Percentiles rank a stretch among this genome's conserved stretches.
Conservation (phyloP, 2,888 invertebrate genomes). For the Drosophila anceps region DNA sequence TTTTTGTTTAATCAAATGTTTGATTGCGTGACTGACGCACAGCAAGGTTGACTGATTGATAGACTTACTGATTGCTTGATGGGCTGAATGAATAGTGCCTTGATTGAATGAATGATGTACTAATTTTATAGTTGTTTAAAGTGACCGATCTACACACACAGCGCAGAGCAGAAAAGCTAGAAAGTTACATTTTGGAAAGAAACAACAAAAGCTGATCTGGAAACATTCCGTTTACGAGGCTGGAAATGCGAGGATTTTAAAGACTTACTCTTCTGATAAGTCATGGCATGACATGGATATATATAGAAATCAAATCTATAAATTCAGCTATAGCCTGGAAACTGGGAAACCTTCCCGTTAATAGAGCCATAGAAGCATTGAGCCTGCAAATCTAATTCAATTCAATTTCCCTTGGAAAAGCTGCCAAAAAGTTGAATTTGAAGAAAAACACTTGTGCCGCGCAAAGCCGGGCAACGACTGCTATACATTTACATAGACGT, state of each 20-base stretch:
- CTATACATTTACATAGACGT: conserved; percentile 20
- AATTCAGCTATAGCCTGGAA: too few relatives aligned
- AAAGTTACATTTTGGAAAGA: too few relatives aligned
- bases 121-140: too few relatives aligned
- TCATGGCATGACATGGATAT: too few relatives aligned
- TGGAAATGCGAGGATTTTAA: too few relatives aligned
- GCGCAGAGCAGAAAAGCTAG: background rate
- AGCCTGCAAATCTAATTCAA: background rate
- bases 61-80: background rate
- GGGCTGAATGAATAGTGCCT: background rate
- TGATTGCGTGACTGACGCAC: background rate
- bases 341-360: too few relatives aligned
- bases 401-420: background rate
- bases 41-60: background rate
- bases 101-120: background rate
- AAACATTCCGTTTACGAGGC: too few relatives aligned
- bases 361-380: background rate
- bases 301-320: background rate
- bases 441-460: conserved; percentile 17
- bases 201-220: background rate
- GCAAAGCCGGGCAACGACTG: conserved; percentile 20
- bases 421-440: background rate
- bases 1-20: background rate
- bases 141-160: background rate
- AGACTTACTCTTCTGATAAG: too few relatives aligned